phyloP scores from a whole-genome alignment of 2,888 invertebrate species.

The Euplexia lucipara region DNA sequence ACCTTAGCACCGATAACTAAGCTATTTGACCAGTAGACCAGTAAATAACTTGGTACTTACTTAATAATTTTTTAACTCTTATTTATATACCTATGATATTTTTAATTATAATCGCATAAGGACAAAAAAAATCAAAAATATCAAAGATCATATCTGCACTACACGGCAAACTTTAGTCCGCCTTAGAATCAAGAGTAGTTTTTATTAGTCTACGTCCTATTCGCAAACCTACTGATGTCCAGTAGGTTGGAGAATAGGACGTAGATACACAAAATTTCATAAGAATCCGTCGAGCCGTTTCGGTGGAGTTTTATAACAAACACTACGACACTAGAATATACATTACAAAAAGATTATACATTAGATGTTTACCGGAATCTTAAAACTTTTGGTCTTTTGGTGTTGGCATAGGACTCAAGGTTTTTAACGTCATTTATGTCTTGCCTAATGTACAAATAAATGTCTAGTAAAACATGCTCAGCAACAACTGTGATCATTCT shows the following conservation, averaged over 20 bases:
- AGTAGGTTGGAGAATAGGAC: too few species aligned
- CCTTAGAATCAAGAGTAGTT: too few species aligned
- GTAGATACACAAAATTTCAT: too few species aligned
- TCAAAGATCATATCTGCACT: too few species aligned
- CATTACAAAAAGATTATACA: too few species aligned
- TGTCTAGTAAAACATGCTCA: neutral
- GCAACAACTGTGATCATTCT: conserved; percentile 5
- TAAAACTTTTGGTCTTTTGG: neutral
- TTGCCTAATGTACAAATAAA: conserved; percentile 37
- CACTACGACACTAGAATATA: too few species aligned
- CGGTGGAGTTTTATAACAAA: too few species aligned
- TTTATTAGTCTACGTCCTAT: too few species aligned
- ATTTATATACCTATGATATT: neutral
- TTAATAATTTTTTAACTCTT: conserved; percentile 22
- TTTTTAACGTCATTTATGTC: conserved; percentile 13
- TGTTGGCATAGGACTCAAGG: conserved; percentile 22
- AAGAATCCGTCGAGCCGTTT: too few species aligned
- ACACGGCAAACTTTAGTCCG: too few species aligned
- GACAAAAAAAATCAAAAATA: too few species aligned
- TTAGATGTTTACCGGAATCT: neutral
- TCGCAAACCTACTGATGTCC: too few species aligned
- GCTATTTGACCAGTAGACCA: conserved; percentile 61
- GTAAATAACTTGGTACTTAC: conserved; percentile 36
- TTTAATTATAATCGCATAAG: neutral
- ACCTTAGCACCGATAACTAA: conserved; percentile 68